Percentiles rank a stretch among this genome's conserved stretches.
These are phyloP conservation scores for Tinea pellionella DNA, from an alignment of 2,888 invertebrate species.

Conservation along the genomic window DNA sequence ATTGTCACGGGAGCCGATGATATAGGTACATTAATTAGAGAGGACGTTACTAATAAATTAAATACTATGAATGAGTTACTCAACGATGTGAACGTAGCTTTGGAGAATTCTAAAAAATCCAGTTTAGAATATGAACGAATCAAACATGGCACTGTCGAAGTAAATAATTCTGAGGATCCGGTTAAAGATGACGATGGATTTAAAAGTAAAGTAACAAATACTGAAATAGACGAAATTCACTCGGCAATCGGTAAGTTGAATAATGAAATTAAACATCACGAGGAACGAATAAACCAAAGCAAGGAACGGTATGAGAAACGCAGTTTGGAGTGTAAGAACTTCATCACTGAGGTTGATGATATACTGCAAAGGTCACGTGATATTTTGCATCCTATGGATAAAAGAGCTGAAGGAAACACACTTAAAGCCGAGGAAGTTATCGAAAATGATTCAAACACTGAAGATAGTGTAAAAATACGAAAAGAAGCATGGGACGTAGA, in stretches of 20 bases:
- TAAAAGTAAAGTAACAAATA: conserved; percentile 28
- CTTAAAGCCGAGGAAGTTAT: background rate
- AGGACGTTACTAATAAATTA: conserved; percentile 60
- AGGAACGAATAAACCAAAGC: conserved; percentile 46
- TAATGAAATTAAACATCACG: conserved; percentile 43
- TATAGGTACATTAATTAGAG: conserved; percentile 48
- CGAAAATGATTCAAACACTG: background rate
- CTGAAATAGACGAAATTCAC: conserved; percentile 50
- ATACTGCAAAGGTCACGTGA: conserved; percentile 45
- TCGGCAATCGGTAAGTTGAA: conserved; percentile 43
- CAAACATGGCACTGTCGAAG: conserved; percentile 32
- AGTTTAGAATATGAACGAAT: conserved; percentile 47
- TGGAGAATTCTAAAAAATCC: conserved; percentile 53
- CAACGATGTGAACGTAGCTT: conserved; percentile 53
- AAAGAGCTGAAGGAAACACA: conserved; percentile 1
- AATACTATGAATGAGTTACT: conserved; percentile 60
- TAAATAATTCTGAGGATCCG: conserved; percentile 7
- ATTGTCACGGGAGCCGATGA: conserved; percentile 59
- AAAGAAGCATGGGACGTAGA: conserved; percentile 40
- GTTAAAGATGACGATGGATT: conserved; percentile 17
- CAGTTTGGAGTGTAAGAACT: conserved; percentile 47
- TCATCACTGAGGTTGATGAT: conserved; percentile 53
- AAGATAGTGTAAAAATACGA: background rate
- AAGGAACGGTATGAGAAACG: conserved; percentile 41
- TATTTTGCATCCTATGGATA: conserved; percentile 40